phyloP scores from a whole-genome alignment of 2,888 invertebrate genomes.

The Embidobia sp. region DNA sequence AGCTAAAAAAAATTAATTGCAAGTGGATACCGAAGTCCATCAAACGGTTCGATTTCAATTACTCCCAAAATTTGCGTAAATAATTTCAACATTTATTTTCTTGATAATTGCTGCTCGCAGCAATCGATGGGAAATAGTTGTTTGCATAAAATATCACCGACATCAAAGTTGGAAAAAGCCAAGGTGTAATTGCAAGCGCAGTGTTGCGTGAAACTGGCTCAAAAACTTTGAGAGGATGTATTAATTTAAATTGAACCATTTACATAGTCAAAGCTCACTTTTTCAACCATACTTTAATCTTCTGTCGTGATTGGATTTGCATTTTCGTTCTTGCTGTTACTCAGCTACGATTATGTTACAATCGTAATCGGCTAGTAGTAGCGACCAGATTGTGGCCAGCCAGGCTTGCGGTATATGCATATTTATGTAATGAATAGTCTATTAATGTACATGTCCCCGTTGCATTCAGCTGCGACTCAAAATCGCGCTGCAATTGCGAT shows the following conservation, averaged over 20 bases:
- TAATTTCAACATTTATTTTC: too few relatives aligned
- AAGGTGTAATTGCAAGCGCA: constrained; percentile 7
- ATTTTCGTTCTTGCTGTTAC: constrained; percentile 12
- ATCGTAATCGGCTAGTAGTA: constrained; percentile 32
- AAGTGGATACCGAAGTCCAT: too few relatives aligned
- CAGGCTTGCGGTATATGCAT: constrained; percentile 3
- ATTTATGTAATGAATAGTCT: constrained; percentile 17
- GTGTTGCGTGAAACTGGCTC: constrained; percentile 9
- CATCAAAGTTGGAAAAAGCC: constrained; percentile 7
- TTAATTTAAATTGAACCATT: constrained; percentile 26
- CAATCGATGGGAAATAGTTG: background rate
- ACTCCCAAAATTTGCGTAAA: too few relatives aligned
- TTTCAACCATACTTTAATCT: constrained; percentile 15
- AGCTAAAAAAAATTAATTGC: too few relatives aligned
- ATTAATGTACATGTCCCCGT: constrained; percentile 10
- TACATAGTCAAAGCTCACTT: constrained; percentile 17
- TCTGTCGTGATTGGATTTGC: background rate
- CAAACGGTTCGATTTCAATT: too few relatives aligned
- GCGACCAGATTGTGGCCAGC: constrained; percentile 27
- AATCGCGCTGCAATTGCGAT: constrained; percentile 3
- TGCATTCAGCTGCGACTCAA: constrained; percentile 3
- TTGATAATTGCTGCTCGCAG: too few relatives aligned
- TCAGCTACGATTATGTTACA: constrained; percentile 7
- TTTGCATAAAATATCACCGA: constrained; percentile 17
- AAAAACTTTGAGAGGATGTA: constrained; percentile 19